Evolutionary conservation across 1,140 invertebrate genomes (phyloP).

Genomic region (Cyclargus thomasi): DNA sequence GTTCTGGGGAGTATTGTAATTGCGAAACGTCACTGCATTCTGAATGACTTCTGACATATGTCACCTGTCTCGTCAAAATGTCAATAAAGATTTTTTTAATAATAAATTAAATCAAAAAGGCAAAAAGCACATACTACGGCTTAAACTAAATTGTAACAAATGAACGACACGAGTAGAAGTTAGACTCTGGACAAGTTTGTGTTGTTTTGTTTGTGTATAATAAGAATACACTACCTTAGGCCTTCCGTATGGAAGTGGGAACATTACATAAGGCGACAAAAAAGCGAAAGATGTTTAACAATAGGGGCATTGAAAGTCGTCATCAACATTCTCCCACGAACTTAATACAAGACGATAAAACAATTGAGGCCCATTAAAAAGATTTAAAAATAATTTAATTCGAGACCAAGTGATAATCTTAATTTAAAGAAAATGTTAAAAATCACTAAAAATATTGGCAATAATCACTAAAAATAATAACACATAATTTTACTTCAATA

Average conservation of each 20-base stretch:
- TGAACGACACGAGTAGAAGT: not conserved
- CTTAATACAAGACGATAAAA: not conserved
- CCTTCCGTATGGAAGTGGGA: slow-evolving; percentile 19
- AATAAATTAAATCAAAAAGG: not conserved
- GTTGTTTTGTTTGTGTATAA: not conserved
- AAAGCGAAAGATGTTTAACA: slow-evolving; percentile 20
- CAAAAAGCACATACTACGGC: not conserved
- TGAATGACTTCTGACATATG: slow-evolving; percentile 42
- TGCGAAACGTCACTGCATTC: slow-evolving; percentile 63
- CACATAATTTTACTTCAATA: too few relatives aligned
- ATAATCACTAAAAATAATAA: too few relatives aligned
- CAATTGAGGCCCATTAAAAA: not conserved
- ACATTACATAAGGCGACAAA: slow-evolving; percentile 16
- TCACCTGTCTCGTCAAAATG: slow-evolving; percentile 29
- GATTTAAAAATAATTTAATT: too few relatives aligned
- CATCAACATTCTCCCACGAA: slow-evolving; percentile 19
- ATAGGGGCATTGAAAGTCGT: slow-evolving; percentile 20
- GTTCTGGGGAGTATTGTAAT: slow-evolving; percentile 37
- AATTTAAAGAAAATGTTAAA: too few relatives aligned
- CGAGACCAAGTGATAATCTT: too few relatives aligned
- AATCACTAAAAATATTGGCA: too few relatives aligned
- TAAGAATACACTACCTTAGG: not conserved
- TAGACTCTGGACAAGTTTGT: not conserved
- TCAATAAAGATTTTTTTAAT: not conserved
- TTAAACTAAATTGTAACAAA: not conserved